Evolutionary conservation across 2,797 vertebrate species (phyloP).

Genomic region (Ataeniobius toweri): DNA sequence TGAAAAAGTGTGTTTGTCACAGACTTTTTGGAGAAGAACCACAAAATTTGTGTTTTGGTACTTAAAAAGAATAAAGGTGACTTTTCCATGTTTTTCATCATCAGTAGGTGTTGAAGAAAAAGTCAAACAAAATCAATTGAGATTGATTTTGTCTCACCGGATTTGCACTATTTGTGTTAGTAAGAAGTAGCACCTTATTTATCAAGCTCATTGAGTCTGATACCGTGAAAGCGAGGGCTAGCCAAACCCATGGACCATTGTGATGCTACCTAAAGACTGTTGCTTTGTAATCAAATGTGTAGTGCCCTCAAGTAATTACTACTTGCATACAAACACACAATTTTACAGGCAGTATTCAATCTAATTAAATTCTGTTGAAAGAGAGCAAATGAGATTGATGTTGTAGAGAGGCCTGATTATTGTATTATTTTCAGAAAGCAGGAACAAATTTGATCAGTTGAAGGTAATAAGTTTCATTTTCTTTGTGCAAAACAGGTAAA

Average conservation of each 20-base stretch:
- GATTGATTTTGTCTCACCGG: slow-evolving; percentile 12
- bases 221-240: slow-evolving; percentile 25
- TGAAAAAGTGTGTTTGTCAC: background rate
- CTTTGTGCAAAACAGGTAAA: slow-evolving; percentile 1
- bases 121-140: background rate
- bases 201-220: background rate
- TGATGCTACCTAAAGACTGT: background rate
- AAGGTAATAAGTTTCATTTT: background rate
- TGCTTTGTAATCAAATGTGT: background rate
- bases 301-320: slow-evolving; percentile 14
- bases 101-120: slow-evolving; percentile 8
- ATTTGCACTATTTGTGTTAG: slow-evolving; percentile 11
- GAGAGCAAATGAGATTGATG: slow-evolving; percentile 1
- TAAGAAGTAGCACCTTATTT: slow-evolving; percentile 11
- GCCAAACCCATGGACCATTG: slow-evolving; percentile 10
- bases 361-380: slow-evolving; percentile 23
- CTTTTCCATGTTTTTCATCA: background rate
- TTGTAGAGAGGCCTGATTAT: slow-evolving; percentile 2
- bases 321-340: slow-evolving; percentile 17
- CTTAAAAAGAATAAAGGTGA: background rate
- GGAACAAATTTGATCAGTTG: background rate
- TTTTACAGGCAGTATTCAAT: slow-evolving; percentile 14
- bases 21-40: background rate
- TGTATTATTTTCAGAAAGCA: slow-evolving; percentile 9
- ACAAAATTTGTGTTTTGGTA: background rate